Percentiles rank a stretch among this genome's conserved stretches.
phyloP scores from a whole-genome alignment of 2,888 invertebrate species.

The Zonitis immaculata region DNA sequence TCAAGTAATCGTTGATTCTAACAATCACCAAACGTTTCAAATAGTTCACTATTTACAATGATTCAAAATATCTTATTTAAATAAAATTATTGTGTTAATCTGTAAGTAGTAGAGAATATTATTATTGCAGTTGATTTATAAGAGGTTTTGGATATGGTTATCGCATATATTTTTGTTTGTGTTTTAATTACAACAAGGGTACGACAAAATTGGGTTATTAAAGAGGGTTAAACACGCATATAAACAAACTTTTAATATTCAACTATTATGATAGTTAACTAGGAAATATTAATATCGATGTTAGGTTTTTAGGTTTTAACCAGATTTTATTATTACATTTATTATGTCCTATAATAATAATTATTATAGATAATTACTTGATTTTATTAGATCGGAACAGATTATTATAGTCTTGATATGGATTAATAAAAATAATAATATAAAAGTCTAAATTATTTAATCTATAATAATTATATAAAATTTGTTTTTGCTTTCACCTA shows the following conservation, averaged over 20 bases:
- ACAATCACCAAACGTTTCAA: too few relatives aligned
- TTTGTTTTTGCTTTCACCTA: too few relatives aligned
- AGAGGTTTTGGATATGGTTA: conserved; percentile 6
- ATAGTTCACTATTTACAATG: too few relatives aligned
- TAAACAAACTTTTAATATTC: conserved; percentile 15
- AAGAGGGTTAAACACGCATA: conserved; percentile 12
- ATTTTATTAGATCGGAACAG: conserved; percentile 11
- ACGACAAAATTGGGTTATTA: conserved; percentile 14
- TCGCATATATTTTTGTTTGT: conserved; percentile 14
- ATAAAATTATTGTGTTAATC: background rate
- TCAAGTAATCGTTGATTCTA: too few relatives aligned
- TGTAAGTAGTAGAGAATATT: conserved; percentile 8
- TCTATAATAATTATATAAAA: conserved; percentile 4
- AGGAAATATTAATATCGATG: background rate
- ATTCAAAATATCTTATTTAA: too few relatives aligned
- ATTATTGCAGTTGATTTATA: conserved; percentile 14
- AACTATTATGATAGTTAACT: background rate
- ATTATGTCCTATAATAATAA: background rate
- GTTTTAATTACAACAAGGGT: conserved; percentile 13
- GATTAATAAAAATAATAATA: conserved; percentile 3
- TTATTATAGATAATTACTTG: conserved; percentile 8
- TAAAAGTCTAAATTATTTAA: conserved; percentile 16
- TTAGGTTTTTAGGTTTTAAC: background rate
- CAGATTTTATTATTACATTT: background rate
- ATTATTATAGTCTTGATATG: conserved; percentile 6